These are phyloP conservation scores for Eolophus roseicapilla DNA, from an alignment of 2,113 vertebrate species.

Conservation along the genomic window DNA sequence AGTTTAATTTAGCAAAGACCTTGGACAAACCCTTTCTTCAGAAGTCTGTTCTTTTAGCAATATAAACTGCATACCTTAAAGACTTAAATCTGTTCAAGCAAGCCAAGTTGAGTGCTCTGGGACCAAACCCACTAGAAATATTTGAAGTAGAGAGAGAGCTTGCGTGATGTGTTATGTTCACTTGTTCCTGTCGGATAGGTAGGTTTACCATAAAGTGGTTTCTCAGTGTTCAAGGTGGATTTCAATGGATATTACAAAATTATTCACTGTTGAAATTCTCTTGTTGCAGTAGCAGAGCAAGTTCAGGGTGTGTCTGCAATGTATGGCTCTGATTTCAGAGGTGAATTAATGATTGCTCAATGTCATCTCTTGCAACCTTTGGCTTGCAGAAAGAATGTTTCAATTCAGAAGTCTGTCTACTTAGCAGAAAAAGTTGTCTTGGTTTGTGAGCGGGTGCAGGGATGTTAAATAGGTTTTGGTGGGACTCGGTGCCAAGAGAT, in stretches of 20 bases:
- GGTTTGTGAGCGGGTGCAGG: background rate
- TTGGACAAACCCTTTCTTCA: background rate
- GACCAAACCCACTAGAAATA: background rate
- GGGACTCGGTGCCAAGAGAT: background rate
- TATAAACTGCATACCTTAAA: background rate
- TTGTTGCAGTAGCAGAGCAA: background rate
- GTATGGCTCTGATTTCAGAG: background rate
- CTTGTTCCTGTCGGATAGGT: background rate
- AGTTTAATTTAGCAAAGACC: background rate
- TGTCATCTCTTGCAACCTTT: background rate
- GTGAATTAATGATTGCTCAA: background rate
- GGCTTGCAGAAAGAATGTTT: background rate
- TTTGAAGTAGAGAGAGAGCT: background rate
- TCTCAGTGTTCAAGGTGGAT: background rate
- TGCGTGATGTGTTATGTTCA: rapidly evolving
- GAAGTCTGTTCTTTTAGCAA: background rate
- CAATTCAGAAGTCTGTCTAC: background rate
- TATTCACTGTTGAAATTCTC: background rate
- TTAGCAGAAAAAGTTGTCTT: background rate
- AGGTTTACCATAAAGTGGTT: background rate
- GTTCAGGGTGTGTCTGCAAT: constrained; percentile 11
- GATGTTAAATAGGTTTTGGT: background rate
- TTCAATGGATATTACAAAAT: background rate
- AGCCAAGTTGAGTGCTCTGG: background rate
- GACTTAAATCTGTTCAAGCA: background rate